Conservation (phyloP, 2,888 invertebrate genomes). For the Pristionchus mayeri region DNA sequence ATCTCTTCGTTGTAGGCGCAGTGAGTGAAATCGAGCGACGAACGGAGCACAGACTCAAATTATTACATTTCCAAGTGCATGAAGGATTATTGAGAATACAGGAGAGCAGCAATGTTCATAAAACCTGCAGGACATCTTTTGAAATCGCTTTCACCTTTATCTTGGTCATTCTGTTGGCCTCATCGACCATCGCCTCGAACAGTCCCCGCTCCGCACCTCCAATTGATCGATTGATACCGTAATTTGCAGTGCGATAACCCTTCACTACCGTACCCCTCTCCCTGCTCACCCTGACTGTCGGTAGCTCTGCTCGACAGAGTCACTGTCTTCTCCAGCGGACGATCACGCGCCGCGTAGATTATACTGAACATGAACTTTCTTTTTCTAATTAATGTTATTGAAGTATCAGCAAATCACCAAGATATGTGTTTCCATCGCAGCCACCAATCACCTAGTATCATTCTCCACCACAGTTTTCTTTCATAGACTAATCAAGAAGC, state of each 20-base stretch:
- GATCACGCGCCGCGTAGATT: slow-evolving; percentile 63
- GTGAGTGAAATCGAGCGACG: slow-evolving; percentile 61
- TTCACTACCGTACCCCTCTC: neutral
- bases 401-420: neutral
- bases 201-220: slow-evolving; percentile 17
- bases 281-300: slow-evolving; percentile 52
- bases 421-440: neutral
- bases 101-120: neutral
- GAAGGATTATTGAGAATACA: no score
- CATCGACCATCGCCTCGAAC: slow-evolving; percentile 53
- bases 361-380: slow-evolving; percentile 57
- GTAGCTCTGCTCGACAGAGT: slow-evolving; percentile 51
- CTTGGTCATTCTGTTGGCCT: slow-evolving; percentile 56
- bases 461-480: no score
- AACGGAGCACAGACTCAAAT: slow-evolving; percentile 42
- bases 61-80: no score
- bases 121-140: neutral
- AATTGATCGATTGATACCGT: slow-evolving; percentile 40
- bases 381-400: neutral
- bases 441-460: neutral
- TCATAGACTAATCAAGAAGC: no score
- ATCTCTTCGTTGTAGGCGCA: slow-evolving; percentile 61
- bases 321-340: slow-evolving; percentile 61
- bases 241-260: neutral
- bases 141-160: slow-evolving; percentile 52